A percentile compares a stretch with the other conserved stretches of the same genome.
These are phyloP conservation scores for Cavia aperea DNA, from an alignment of 2,113 vertebrate species.

Conservation along the genomic window DNA sequence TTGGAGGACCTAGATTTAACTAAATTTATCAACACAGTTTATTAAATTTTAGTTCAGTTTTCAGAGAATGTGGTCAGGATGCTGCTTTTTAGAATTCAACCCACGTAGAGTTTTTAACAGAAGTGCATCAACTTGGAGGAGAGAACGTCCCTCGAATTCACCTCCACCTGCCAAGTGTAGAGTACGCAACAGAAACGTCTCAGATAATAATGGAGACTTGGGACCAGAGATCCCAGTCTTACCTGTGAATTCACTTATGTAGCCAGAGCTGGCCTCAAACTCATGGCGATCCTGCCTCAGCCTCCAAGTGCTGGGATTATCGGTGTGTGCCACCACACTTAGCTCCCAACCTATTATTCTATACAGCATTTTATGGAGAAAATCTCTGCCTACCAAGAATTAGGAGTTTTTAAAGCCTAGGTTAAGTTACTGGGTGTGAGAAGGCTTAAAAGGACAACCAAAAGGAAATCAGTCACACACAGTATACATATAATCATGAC, in stretches of 20 bases:
- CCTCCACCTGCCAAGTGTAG: not conserved
- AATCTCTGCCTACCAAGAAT: constrained; percentile 3
- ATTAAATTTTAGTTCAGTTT: constrained; percentile 44
- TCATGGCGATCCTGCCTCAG: no score
- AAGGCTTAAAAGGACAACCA: not conserved
- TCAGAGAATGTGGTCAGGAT: constrained; percentile 43
- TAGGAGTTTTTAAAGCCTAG: constrained; percentile 4
- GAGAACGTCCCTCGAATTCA: constrained; percentile 30
- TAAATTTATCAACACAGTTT: not conserved
- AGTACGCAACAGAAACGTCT: not conserved
- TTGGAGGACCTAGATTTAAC: constrained; percentile 29
- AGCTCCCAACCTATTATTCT: not conserved
- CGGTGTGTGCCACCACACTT: no score
- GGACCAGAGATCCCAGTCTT: not conserved
- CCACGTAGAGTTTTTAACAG: constrained; percentile 36
- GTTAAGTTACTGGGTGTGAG: not conserved
- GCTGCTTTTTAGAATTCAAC: constrained; percentile 1
- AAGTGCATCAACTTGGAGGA: constrained; percentile 12
- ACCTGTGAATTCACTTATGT: no score
- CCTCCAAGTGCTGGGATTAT: no score
- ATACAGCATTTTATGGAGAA: not conserved
- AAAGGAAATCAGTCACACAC: constrained; percentile 30
- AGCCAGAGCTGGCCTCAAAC: no score
- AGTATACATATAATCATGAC: constrained; percentile 42
- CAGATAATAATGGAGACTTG: not conserved